Conservation (phyloP, 2,113 vertebrate genomes). For the Pygoscelis antarcticus region DNA sequence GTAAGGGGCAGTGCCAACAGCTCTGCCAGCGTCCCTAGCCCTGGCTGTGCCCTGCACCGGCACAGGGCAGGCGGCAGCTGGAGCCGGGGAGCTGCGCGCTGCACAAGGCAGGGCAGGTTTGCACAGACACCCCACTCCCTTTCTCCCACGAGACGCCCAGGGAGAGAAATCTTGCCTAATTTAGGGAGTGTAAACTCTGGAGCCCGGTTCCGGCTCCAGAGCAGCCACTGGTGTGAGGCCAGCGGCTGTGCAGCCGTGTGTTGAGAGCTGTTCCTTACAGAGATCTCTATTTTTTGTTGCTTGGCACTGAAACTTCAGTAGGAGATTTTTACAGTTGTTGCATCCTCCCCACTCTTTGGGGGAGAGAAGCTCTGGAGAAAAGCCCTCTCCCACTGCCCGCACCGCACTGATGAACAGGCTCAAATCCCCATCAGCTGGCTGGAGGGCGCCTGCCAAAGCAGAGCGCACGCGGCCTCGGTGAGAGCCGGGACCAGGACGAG, state of each 20-base stretch:
- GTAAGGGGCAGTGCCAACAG: neutral
- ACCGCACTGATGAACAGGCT: neutral
- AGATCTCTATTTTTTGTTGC: too few species aligned
- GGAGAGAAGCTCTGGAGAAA: neutral
- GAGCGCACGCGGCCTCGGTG: rapidly evolving
- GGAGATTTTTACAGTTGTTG: neutral
- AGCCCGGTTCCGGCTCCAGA: rapidly evolving
- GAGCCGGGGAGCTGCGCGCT: rapidly evolving
- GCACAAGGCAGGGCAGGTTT: neutral
- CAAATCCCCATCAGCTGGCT: neutral
- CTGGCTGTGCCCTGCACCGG: neutral
- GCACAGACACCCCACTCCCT: neutral
- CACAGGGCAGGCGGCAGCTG: neutral
- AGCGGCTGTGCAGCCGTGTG: neutral
- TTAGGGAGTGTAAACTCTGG: too few species aligned
- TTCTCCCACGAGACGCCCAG: neutral
- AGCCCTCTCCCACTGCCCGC: neutral
- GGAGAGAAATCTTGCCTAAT: neutral
- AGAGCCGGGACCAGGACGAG: neutral
- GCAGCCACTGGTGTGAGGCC: neutral
- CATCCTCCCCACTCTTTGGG: neutral
- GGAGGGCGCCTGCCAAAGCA: too few species aligned
- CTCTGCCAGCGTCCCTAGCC: neutral
- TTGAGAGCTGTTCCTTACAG: neutral
- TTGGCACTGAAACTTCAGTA: neutral